Conservation (phyloP, 2,113 vertebrate species). For the Tyto alba region DNA sequence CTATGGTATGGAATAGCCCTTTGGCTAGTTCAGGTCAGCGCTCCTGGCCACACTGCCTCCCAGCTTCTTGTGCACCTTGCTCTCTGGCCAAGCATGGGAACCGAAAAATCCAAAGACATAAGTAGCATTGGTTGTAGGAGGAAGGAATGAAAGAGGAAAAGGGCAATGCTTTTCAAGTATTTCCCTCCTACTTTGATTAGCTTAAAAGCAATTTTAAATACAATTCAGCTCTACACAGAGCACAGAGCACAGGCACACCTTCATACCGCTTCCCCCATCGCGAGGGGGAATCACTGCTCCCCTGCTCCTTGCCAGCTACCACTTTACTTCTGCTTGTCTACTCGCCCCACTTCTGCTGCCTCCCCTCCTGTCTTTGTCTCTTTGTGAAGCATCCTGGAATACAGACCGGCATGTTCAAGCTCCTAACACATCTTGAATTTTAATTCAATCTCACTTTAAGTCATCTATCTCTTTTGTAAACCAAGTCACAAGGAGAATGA, state of each 20-base stretch:
- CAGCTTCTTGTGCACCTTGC: too few species aligned
- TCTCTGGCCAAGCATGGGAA: too few species aligned
- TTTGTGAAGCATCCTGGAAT: background rate
- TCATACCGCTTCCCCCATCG: background rate
- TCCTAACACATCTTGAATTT: conserved; percentile 30
- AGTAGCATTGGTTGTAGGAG: background rate
- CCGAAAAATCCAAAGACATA: background rate
- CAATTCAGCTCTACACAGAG: background rate
- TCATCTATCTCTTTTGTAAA: conserved; percentile 5
- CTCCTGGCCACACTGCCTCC: too few species aligned
- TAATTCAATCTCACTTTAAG: conserved; percentile 25
- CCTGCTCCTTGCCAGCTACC: background rate
- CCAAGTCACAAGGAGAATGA: background rate
- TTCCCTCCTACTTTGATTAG: background rate
- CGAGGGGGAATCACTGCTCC: background rate
- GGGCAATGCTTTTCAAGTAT: background rate
- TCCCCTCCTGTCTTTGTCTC: background rate
- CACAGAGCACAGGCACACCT: background rate
- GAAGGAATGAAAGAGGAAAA: background rate
- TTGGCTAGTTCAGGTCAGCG: too few species aligned
- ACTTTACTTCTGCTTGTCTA: background rate
- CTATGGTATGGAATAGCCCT: too few species aligned
- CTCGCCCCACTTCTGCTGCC: background rate
- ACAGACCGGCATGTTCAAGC: conserved; percentile 8
- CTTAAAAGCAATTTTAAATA: background rate